These are phyloP conservation scores for Peucedramus taeniatus DNA, from an alignment of 2,113 vertebrate species.

Conservation along the genomic window DNA sequence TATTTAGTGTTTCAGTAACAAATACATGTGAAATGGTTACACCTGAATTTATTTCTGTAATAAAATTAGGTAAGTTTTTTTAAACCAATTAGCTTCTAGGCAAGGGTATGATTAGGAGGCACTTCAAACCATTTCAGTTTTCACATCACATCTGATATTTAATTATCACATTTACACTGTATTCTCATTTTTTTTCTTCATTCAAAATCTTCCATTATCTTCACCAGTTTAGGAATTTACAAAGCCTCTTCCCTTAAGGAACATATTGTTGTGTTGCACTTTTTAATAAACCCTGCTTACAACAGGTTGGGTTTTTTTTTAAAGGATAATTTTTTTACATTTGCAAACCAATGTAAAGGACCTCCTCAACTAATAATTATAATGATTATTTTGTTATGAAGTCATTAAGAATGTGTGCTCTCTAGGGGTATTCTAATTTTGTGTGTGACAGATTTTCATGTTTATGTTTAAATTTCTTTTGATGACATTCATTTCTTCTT, in stretches of 20 bases:
- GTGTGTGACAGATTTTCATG: neutral
- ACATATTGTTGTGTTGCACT: neutral
- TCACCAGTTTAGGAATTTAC: neutral
- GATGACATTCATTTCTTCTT: conserved; percentile 11
- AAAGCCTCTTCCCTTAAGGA: neutral
- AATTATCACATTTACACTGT: neutral
- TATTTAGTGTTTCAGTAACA: neutral
- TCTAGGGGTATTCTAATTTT: conserved; percentile 34
- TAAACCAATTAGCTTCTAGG: neutral
- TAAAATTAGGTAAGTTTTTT: neutral
- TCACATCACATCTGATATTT: neutral
- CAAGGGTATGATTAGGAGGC: neutral
- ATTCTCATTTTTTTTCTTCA: neutral
- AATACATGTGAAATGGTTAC: neutral
- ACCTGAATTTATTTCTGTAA: neutral
- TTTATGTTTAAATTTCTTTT: conserved; percentile 42
- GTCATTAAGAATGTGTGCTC: conserved; percentile 20
- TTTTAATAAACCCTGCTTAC: neutral
- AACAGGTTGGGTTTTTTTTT: neutral
- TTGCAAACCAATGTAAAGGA: conserved; percentile 20
- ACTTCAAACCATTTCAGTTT: conserved; percentile 15
- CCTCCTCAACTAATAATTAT: conserved; percentile 27
- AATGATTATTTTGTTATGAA: conserved; percentile 21
- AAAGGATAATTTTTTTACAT: conserved; percentile 9
- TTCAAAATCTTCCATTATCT: conserved; percentile 8